Percentiles rank a stretch among this genome's conserved stretches.
These are phyloP conservation scores for Sinocyclocheilus grahami DNA, from an alignment of 2,113 vertebrate genomes.

Conservation along the genomic window DNA sequence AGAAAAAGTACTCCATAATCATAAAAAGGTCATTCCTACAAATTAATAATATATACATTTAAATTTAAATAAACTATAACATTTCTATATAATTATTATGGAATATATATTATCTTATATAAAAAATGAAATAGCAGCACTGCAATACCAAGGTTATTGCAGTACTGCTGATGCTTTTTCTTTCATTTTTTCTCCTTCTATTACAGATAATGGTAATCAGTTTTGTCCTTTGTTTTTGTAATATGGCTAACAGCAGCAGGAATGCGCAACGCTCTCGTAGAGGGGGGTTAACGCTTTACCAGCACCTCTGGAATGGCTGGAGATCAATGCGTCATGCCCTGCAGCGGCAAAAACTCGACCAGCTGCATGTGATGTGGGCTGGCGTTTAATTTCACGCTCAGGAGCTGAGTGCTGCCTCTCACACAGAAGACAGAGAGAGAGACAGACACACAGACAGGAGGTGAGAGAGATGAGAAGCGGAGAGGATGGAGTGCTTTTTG, in stretches of 20 bases:
- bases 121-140: no score
- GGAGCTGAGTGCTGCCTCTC: slow-evolving; percentile 16
- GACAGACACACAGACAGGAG: neutral
- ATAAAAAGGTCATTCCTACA: no score
- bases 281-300: slow-evolving; percentile 20
- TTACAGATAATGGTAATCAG: slow-evolving; percentile 12
- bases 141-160: neutral
- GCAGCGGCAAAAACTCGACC: slow-evolving; percentile 1
- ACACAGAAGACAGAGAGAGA: neutral
- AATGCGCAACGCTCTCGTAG: neutral
- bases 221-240: slow-evolving; percentile 40
- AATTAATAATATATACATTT: no score
- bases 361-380: slow-evolving; percentile 20
- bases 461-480: slow-evolving; percentile 35
- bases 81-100: no score
- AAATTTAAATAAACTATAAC: no score
- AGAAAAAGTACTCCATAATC: no score
- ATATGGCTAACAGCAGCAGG: slow-evolving; percentile 38
- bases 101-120: no score
- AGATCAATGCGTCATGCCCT: slow-evolving; percentile 33
- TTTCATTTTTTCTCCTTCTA: neutral
- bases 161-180: neutral
- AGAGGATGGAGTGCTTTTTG: neutral
- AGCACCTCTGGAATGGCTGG: neutral
- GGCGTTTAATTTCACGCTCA: slow-evolving; percentile 53